Percentiles rank a stretch among this genome's conserved stretches.
These are phyloP conservation scores for Tethya wilhelma DNA, from an alignment of 37 sponge, comb jelly and placozoan species.

Conservation along the genomic window DNA sequence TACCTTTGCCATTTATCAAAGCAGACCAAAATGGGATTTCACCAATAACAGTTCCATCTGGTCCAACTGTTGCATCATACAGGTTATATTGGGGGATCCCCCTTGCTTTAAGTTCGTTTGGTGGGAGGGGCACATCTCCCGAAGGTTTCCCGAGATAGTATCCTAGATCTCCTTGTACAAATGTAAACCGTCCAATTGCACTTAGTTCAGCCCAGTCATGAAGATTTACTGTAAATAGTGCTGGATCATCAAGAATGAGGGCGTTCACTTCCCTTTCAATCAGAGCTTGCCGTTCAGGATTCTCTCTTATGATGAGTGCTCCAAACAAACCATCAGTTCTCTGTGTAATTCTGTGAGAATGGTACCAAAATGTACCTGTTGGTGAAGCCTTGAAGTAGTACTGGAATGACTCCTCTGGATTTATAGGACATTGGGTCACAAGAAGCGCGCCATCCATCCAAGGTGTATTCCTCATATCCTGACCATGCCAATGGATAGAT, in stretches of 20 bases:
- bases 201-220: constrained; percentile 62
- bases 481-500: constrained; percentile 90
- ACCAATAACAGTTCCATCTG: constrained; percentile 61
- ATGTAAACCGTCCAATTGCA: constrained; percentile 25
- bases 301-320: constrained; percentile 71
- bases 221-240: constrained; percentile 58
- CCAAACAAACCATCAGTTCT: constrained; percentile 83
- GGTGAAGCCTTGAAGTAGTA: constrained; percentile 70
- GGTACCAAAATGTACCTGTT: constrained; percentile 87
- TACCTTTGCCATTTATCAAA: constrained; percentile 79
- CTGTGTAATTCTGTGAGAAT: constrained; percentile 76
- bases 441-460: constrained; percentile 82
- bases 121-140: constrained; percentile 22
- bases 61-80: constrained; percentile 10
- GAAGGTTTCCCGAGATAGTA: constrained; percentile 9
- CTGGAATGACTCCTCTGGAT: constrained; percentile 39
- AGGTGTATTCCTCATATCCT: constrained; percentile 67
- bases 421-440: constrained; percentile 75
- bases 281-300: constrained; percentile 13
- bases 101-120: constrained; percentile 9
- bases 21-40: constrained; percentile 73
- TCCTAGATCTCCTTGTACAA: constrained; percentile 9
- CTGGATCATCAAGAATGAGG: constrained; percentile 42
- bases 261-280: neutral
- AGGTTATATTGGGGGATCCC: neutral